Evolutionary conservation across 2,888 invertebrate species (phyloP), one percentile per base, ranked within the genome.

Genomic region (Lomographa bimaculata): DNA sequence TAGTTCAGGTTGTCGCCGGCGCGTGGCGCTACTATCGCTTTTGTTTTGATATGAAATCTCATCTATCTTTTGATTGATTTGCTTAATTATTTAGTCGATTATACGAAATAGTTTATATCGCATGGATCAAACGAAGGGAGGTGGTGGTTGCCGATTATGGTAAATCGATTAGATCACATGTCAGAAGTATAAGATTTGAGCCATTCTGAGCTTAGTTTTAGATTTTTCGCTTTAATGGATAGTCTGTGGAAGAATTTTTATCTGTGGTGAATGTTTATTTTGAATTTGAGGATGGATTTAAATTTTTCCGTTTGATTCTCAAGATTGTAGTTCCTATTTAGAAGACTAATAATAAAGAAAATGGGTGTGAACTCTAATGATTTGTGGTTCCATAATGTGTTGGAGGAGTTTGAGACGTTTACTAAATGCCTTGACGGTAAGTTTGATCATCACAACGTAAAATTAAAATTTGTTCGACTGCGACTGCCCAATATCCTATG

Each of bases 351-450:
- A n/a, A n/a, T 7, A 10, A 10, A 26, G 9, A 64, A 54, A 59
- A 70, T 73, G 72, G 47, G 32, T 27, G 25, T 35, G n/a, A 60
- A 60, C 10, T 40, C 38, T 0, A 65, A 64, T 39, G 65, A 70
- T 24, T 40, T 51, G 0, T 71, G 64, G 68, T 67, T 49, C 46
- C 32, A 54, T 4, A 46, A 45, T n/a, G 35, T 75, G 7, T 45
- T 50, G 4, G 63, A 68, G 11, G 56, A 71, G 23, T 43, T 78
- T n/a, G 69, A 80, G 30, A 49, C 51, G 2, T 72, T 81, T 44
- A 71, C 56, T 32, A 60, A 65, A 14, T 60, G 52, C 32, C 41
- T 79, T 3, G 75, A 79, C 19, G 79, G 81, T 81, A 66, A 54
- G 33, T 27, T 6, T n/a, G 14, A 14, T 14, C 14, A 3, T 14